These are phyloP conservation scores for Drosophila hamatofila DNA, from an alignment of 2,888 invertebrate species.

Conservation along the genomic window DNA sequence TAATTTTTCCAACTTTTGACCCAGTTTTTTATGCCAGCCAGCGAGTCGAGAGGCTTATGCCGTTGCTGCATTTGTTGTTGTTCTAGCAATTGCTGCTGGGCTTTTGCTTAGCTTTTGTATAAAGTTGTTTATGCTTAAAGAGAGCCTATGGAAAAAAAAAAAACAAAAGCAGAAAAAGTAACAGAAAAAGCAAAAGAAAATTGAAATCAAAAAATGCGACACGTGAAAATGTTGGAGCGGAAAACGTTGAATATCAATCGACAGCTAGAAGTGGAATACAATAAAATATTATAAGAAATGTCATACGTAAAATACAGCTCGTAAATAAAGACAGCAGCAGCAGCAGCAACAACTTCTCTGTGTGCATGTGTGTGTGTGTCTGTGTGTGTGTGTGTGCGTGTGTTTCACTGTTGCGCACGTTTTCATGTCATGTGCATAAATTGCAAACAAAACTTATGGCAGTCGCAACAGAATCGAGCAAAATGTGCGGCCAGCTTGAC, in stretches of 20 bases:
- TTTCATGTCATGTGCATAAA: slow-evolving; percentile 78
- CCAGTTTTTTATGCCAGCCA: slow-evolving; percentile 64
- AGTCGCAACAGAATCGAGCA: slow-evolving; percentile 11
- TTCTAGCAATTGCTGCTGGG: slow-evolving; percentile 23
- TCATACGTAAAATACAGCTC: slow-evolving; percentile 24
- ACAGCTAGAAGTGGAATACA: slow-evolving; percentile 36
- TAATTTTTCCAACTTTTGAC: slow-evolving; percentile 81
- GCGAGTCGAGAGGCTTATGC: slow-evolving; percentile 25
- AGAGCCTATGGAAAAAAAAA: slow-evolving; percentile 5
- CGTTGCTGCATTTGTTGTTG: slow-evolving; percentile 21
- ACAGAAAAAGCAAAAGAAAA: not conserved
- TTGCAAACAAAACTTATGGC: slow-evolving; percentile 57
- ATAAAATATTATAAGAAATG: slow-evolving; percentile 45
- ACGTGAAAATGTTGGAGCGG: slow-evolving; percentile 14
- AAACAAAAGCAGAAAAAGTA: not conserved
- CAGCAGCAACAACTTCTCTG: not conserved
- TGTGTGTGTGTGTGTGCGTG: not conserved
- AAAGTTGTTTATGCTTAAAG: slow-evolving; percentile 37
- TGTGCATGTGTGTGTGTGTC: slow-evolving; percentile 1
- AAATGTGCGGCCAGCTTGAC: slow-evolving; percentile 20
- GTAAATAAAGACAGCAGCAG: slow-evolving; percentile 37
- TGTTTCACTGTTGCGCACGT: slow-evolving; percentile 57
- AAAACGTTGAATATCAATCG: slow-evolving; percentile 22
- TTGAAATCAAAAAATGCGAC: not conserved
- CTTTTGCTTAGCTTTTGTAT: slow-evolving; percentile 22